Conservation (phyloP, 2,113 vertebrate genomes). For the Nothoprocta pentlandii region DNA sequence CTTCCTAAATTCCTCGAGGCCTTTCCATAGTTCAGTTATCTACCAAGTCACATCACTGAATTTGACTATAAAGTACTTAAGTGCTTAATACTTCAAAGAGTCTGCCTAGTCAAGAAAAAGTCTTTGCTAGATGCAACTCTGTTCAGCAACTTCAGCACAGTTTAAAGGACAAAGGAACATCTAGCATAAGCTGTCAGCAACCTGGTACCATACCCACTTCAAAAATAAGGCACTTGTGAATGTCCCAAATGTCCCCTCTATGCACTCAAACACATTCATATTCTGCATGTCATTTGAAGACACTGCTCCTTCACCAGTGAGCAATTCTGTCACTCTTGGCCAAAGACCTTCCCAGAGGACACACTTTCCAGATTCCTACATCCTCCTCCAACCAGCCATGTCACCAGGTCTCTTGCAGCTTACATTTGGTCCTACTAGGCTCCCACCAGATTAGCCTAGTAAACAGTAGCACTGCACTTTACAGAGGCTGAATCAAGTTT, state of each 20-base stretch:
- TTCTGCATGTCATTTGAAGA: neutral
- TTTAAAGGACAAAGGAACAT: neutral
- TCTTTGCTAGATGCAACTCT: neutral
- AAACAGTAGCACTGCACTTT: neutral
- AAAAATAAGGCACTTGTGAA: neutral
- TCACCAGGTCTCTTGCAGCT: neutral
- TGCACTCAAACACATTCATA: neutral
- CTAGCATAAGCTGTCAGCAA: neutral
- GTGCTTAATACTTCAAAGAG: conserved; percentile 18
- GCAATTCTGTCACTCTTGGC: neutral
- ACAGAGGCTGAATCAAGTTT: conserved; percentile 48
- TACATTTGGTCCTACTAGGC: neutral
- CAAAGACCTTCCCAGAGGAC: neutral
- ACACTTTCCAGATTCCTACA: neutral
- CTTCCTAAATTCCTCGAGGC: neutral
- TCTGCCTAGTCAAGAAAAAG: neutral
- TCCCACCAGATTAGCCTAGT: neutral
- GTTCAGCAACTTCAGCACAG: neutral
- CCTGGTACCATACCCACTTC: neutral
- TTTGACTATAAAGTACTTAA: conserved; percentile 18
- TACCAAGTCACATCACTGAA: neutral
- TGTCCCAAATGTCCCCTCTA: neutral
- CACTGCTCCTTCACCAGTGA: neutral
- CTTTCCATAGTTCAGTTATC: neutral
- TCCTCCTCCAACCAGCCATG: neutral